phyloP scores from a whole-genome alignment of 2,113 vertebrate species.

The Rhinoptilus africanus region DNA sequence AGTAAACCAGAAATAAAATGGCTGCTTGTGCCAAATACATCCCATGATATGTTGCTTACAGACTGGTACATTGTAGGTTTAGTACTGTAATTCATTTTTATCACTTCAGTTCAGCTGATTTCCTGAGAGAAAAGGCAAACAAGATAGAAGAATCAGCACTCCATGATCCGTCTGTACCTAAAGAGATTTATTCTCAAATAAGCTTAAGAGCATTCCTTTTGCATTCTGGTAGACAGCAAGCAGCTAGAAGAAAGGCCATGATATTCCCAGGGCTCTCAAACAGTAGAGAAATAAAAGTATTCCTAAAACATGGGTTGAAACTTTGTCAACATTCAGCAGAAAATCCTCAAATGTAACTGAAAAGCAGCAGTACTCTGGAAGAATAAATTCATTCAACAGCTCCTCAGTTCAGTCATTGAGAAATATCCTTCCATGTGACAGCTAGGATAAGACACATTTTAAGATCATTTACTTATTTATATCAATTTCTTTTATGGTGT shows the following conservation, averaged over 20 bases:
- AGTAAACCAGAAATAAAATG: slow-evolving; percentile 39
- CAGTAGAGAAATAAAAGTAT: not conserved
- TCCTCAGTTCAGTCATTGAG: not conserved
- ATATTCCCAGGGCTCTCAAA: not conserved
- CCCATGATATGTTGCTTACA: not conserved
- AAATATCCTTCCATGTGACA: not conserved
- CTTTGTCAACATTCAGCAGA: not conserved
- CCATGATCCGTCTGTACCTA: not conserved
- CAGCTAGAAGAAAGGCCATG: not conserved
- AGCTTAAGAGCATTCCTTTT: not conserved
- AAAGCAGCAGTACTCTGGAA: not conserved
- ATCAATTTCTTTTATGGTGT: not conserved
- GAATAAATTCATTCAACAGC: not conserved
- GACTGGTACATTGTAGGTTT: not conserved
- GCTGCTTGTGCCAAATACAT: slow-evolving; percentile 2
- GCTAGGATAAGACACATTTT: not conserved
- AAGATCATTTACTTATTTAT: not conserved
- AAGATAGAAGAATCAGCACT: not conserved
- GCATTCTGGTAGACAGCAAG: not conserved
- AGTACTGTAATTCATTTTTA: slow-evolving; percentile 44
- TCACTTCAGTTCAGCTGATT: not conserved
- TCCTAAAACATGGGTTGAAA: not conserved
- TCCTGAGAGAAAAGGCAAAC: not conserved
- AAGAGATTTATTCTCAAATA: slow-evolving; percentile 13
- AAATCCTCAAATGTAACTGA: not conserved